Conservation (phyloP, 2,797 vertebrate species). For the Bradypodion ventrale region DNA sequence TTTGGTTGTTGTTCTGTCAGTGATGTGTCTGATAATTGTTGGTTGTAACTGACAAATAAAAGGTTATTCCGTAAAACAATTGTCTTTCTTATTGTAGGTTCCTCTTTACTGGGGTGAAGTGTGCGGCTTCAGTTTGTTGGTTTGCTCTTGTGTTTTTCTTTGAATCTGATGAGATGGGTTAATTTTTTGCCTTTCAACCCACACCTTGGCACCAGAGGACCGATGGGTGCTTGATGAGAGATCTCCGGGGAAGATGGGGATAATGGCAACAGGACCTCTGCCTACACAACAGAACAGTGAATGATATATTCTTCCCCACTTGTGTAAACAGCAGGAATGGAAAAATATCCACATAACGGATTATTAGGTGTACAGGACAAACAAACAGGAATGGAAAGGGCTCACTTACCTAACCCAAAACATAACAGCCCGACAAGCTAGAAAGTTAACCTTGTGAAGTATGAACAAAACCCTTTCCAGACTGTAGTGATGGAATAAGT, state of each 20-base stretch:
- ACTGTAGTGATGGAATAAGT: too few relatives aligned
- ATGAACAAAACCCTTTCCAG: neutral
- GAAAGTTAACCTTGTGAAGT: neutral
- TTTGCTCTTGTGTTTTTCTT: neutral
- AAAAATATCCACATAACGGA: too few relatives aligned
- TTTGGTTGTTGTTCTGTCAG: neutral
- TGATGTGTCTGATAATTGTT: neutral
- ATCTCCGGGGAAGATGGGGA: neutral
- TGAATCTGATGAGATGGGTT: neutral
- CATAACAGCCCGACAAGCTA: neutral
- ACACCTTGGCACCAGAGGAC: neutral
- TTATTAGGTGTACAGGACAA: neutral
- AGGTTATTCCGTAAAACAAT: neutral
- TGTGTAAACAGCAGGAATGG: constrained; percentile 12
- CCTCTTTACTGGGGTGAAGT: neutral
- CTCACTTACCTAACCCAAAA: constrained; percentile 3
- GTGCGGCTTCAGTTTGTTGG: neutral
- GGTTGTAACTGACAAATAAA: constrained; percentile 29
- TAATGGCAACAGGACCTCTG: too few relatives aligned
- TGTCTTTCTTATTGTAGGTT: neutral
- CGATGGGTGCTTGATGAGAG: neutral
- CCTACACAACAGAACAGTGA: too few relatives aligned
- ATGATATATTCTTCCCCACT: too few relatives aligned
- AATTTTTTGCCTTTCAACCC: neutral
- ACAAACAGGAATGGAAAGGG: constrained; percentile 40